phyloP scores from a whole-genome alignment of 2,888 invertebrate genomes.

The Trichopoda pennipes region DNA sequence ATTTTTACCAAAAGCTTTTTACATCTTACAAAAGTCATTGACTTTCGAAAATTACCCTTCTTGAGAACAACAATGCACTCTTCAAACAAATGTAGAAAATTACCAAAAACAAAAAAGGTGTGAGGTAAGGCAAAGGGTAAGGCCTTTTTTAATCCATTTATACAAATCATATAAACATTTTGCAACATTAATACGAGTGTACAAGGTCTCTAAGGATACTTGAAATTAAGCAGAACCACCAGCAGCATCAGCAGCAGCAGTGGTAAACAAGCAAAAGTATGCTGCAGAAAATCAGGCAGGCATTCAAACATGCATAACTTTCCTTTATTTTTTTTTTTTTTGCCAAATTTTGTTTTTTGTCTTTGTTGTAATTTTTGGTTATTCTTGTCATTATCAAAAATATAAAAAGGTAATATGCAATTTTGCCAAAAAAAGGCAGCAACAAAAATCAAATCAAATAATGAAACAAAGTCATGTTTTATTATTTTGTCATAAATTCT shows the following conservation, averaged over 20 bases:
- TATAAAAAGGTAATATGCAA: constrained; percentile 56
- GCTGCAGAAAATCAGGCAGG: constrained; percentile 10
- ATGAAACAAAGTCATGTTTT: constrained; percentile 57
- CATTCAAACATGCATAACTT: constrained; percentile 33
- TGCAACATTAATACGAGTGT: constrained; percentile 63
- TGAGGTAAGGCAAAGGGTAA: constrained; percentile 41
- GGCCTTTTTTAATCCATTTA: constrained; percentile 63
- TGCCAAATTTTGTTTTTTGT: constrained; percentile 47
- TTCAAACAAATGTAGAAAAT: constrained; percentile 41
- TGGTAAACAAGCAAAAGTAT: background rate
- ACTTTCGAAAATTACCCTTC: constrained; percentile 59
- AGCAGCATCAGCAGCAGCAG: constrained; percentile 9
- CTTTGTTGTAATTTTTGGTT: background rate
- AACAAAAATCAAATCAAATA: constrained; percentile 53
- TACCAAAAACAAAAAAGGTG: constrained; percentile 2
- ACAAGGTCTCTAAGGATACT: constrained; percentile 77
- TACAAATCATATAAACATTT: constrained; percentile 61
- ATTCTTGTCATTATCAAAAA: constrained; percentile 62
- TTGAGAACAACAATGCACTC: constrained; percentile 53
- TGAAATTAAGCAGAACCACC: constrained; percentile 71
- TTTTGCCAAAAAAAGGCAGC: constrained; percentile 39
- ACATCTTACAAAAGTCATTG: constrained; percentile 58
- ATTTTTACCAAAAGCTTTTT: constrained; percentile 18
- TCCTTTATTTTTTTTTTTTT: constrained; percentile 49
- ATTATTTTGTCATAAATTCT: constrained; percentile 56